phyloP scores from a whole-genome alignment of 2,888 invertebrate genomes.

The Brenthis hecate region DNA sequence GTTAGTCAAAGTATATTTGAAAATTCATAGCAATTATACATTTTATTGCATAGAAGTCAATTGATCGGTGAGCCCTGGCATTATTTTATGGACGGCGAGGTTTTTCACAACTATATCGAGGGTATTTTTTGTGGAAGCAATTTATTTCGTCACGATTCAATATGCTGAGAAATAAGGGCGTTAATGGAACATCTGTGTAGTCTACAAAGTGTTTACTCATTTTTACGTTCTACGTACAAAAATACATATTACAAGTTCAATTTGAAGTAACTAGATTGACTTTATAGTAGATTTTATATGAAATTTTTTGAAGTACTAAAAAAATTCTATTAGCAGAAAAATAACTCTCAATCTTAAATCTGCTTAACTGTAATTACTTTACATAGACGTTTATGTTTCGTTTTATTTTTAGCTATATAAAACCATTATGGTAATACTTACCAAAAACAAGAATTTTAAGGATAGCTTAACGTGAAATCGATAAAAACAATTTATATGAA shows the following conservation, averaged over 20 bases:
- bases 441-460: neutral
- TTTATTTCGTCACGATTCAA: constrained; percentile 32
- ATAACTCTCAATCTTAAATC: too few species aligned
- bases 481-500: constrained; percentile 39
- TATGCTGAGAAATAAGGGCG: constrained; percentile 21
- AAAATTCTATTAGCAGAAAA: too few species aligned
- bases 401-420: neutral
- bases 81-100: constrained; percentile 34
- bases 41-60: constrained; percentile 37
- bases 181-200: constrained; percentile 25
- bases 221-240: constrained; percentile 24
- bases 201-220: constrained; percentile 25
- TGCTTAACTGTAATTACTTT: too few species aligned
- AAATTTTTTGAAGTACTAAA: neutral
- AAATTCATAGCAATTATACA: constrained; percentile 39
- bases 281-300: constrained; percentile 18
- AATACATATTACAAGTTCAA: constrained; percentile 12
- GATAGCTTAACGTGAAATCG: constrained; percentile 25
- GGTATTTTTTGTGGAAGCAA: constrained; percentile 28
- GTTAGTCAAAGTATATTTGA: constrained; percentile 33
- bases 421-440: neutral
- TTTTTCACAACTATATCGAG: constrained; percentile 34
- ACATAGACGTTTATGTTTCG: too few species aligned
- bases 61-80: constrained; percentile 32
- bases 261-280: constrained; percentile 15